Evolutionary conservation across 2,888 invertebrate genomes (phyloP).

Genomic region (Phragmatobia fuliginosa): DNA sequence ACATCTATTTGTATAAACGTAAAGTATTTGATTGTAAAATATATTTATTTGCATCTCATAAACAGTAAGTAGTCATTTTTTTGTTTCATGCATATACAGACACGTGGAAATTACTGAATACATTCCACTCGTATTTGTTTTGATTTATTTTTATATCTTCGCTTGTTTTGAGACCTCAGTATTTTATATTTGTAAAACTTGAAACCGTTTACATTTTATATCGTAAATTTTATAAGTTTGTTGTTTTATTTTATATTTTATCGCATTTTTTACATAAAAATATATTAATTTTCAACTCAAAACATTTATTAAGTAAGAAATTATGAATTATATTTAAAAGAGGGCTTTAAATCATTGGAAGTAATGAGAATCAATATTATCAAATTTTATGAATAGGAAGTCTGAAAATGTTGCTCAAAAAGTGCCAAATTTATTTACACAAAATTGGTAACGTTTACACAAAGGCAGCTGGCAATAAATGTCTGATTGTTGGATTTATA

Average conservation of each 20-base stretch:
- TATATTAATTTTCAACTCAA: conserved; percentile 2
- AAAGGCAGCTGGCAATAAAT: conserved; percentile 43
- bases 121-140: conserved; percentile 47
- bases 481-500: conserved; percentile 30
- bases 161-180: conserved; percentile 38
- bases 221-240: conserved; percentile 28
- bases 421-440: conserved; percentile 57
- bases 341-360: conserved; percentile 13
- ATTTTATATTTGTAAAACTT: conserved; percentile 28
- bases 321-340: conserved; percentile 4
- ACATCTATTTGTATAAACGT: neutral
- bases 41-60: conserved; percentile 32
- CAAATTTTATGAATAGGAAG: conserved; percentile 25
- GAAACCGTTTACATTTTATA: conserved; percentile 28
- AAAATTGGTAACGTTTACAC: conserved; percentile 32
- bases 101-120: conserved; percentile 48
- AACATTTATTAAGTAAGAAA: conserved; percentile 4
- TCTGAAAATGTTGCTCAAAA: conserved; percentile 56
- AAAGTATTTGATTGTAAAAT: conserved; percentile 32
- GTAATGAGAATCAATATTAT: conserved; percentile 10
- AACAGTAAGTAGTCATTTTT: conserved; percentile 28
- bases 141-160: conserved; percentile 34
- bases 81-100: conserved; percentile 12
- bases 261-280: conserved; percentile 7
- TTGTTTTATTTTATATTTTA: conserved; percentile 25